These are phyloP conservation scores for Pogonus chalceus DNA, from an alignment of 1,140 invertebrate species.

Conservation along the genomic window DNA sequence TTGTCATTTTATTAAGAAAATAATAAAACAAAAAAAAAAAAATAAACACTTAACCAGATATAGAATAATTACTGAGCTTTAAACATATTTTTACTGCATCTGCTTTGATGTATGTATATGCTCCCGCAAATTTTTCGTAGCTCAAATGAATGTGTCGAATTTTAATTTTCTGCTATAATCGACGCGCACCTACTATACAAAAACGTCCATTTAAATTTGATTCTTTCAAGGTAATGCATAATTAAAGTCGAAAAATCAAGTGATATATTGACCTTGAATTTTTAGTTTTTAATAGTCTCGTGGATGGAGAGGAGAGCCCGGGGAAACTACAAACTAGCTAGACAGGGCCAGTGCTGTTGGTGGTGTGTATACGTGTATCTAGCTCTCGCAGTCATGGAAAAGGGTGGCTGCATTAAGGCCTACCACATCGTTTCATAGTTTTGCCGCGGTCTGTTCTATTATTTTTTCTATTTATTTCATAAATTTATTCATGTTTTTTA, in stretches of 20 bases:
- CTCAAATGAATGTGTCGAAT: neutral
- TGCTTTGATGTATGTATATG: neutral
- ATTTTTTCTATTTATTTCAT: too few species aligned
- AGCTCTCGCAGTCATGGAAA: neutral
- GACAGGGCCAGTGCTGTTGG: neutral
- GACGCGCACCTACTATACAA: slow-evolving; percentile 1
- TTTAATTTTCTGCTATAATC: neutral
- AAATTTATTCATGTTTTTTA: too few species aligned
- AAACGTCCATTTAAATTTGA: slow-evolving; percentile 6
- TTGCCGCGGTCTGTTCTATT: too few species aligned
- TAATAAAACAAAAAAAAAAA: slow-evolving; percentile 1
- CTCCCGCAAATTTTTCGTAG: neutral
- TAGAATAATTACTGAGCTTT: neutral
- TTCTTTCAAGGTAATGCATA: slow-evolving; percentile 7
- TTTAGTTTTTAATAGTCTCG: slow-evolving; percentile 5
- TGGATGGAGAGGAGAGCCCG: neutral
- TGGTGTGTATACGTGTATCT: slow-evolving; percentile 1
- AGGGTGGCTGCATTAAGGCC: slow-evolving; percentile 4
- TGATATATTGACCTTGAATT: slow-evolving; percentile 6
- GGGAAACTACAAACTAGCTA: slow-evolving; percentile 4
- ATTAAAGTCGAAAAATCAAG: slow-evolving; percentile 5
- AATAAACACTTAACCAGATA: neutral
- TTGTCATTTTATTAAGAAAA: slow-evolving; percentile 7
- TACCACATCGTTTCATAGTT: too few species aligned
- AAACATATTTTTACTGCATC: neutral